phyloP scores from a whole-genome alignment of 2,797 vertebrate genomes.

The Ptychobarbus kaznakovi region DNA sequence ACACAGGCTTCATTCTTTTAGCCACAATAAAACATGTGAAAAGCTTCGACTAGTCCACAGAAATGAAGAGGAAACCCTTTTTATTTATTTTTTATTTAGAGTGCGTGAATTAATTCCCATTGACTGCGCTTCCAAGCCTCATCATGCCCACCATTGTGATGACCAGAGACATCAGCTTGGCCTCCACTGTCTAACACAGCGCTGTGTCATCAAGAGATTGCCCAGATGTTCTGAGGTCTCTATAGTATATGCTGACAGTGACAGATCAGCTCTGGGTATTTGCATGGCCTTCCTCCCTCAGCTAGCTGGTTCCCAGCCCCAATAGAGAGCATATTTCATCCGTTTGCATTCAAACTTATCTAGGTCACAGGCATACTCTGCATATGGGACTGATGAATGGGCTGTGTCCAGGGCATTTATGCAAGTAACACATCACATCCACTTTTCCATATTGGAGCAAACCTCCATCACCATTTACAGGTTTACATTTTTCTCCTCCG shows the following conservation, averaged over 20 bases:
- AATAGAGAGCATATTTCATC: constrained; percentile 61
- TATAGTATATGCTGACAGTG: constrained; percentile 63
- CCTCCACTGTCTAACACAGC: constrained; percentile 44
- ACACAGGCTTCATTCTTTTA: background rate
- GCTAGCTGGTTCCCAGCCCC: constrained; percentile 51
- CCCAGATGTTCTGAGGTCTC: constrained; percentile 53
- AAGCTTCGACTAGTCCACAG: background rate
- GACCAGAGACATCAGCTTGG: constrained; percentile 41
- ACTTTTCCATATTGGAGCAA: constrained; percentile 53
- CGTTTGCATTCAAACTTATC: constrained; percentile 60
- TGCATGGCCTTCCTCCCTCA: constrained; percentile 45
- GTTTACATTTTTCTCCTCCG: constrained; percentile 53
- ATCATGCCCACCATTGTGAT: constrained; percentile 26
- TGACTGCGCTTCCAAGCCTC: background rate
- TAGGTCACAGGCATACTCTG: constrained; percentile 63
- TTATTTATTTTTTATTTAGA: background rate
- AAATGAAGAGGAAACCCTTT: background rate
- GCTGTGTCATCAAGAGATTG: constrained; percentile 50
- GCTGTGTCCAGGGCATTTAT: constrained; percentile 55
- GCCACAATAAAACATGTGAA: background rate
- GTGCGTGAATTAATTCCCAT: background rate
- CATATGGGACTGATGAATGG: constrained; percentile 57
- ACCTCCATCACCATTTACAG: constrained; percentile 46
- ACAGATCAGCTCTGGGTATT: constrained; percentile 63
- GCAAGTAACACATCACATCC: constrained; percentile 60